phyloP scores from a whole-genome alignment of 2,113 vertebrate genomes.

The Pterophyllum scalare region DNA sequence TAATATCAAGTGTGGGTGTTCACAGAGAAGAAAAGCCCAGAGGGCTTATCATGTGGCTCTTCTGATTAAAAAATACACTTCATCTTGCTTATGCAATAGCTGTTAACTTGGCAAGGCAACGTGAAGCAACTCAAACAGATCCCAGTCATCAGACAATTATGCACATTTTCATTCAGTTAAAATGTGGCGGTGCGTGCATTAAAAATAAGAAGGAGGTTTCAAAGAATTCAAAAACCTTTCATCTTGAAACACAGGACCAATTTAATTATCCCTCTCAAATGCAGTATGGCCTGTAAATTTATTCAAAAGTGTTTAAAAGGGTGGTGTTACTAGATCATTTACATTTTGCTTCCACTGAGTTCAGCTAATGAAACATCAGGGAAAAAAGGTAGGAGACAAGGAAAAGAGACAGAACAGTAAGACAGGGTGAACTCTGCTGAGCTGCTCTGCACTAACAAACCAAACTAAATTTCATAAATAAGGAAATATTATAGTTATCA shows the following conservation, averaged over 20 bases:
- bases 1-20: constrained; percentile 34
- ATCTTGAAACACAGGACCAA: constrained; percentile 18
- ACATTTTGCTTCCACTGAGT: constrained; percentile 8
- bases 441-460: not conserved
- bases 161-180: constrained; percentile 16
- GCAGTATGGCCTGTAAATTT: not conserved
- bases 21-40: constrained; percentile 32
- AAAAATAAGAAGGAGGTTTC: not conserved
- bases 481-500: not conserved
- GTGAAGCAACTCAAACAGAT: constrained; percentile 34
- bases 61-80: constrained; percentile 56
- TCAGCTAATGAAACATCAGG: constrained; percentile 7
- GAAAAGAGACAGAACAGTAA: not conserved
- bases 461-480: not conserved
- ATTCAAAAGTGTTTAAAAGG: constrained; percentile 5
- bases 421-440: not conserved
- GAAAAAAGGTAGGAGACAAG: not conserved
- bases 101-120: constrained; percentile 38
- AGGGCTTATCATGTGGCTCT: constrained; percentile 54
- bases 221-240: constrained; percentile 19
- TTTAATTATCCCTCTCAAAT: constrained; percentile 22
- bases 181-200: constrained; percentile 12
- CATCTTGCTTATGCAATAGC: constrained; percentile 41
- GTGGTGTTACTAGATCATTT: constrained; percentile 1
- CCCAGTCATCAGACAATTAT: constrained; percentile 37